These are phyloP conservation scores for Mesorhabditis spiculigera DNA, from an alignment of 2,888 invertebrate species.

Conservation along the genomic window DNA sequence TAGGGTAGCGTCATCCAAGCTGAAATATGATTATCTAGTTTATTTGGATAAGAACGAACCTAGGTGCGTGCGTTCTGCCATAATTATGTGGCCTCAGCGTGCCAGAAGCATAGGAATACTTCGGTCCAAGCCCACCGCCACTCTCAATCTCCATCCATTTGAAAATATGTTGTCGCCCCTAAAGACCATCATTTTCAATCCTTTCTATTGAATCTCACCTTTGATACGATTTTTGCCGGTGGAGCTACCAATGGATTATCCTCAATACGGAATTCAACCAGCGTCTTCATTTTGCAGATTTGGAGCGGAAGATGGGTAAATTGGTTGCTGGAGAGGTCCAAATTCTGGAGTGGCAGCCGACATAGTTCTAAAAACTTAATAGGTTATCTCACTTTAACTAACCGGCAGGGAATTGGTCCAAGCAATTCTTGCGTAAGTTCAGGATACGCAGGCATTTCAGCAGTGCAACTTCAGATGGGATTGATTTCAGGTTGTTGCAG, in stretches of 20 bases:
- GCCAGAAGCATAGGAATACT: not conserved
- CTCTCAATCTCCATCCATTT: not conserved
- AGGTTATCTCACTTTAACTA: not conserved
- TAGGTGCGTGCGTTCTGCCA: not conserved
- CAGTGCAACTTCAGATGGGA: slow-evolving; percentile 20
- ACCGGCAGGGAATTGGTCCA: slow-evolving; percentile 20
- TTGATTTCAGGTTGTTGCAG: slow-evolving; percentile 16
- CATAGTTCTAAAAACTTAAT: slow-evolving; percentile 20
- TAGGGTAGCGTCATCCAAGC: too few species aligned
- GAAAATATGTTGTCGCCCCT: slow-evolving; percentile 1
- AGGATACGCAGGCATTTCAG: slow-evolving; percentile 18
- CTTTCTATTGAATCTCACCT: slow-evolving; percentile 17
- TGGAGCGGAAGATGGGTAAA: slow-evolving; percentile 28
- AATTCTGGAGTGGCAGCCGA: slow-evolving; percentile 23
- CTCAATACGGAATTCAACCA: slow-evolving; percentile 16
- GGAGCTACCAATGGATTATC: slow-evolving; percentile 23
- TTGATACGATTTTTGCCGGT: slow-evolving; percentile 20
- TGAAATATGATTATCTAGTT: not conserved
- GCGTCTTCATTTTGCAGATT: slow-evolving; percentile 28
- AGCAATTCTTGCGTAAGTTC: slow-evolving; percentile 14
- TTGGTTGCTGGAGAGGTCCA: slow-evolving; percentile 33
- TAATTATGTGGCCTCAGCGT: not conserved
- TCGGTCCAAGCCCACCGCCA: not conserved
- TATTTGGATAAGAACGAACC: not conserved
- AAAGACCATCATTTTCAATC: not conserved